Percentiles rank a stretch among this genome's conserved stretches.
Evolutionary conservation across 2,797 vertebrate species (phyloP).

Genomic region (Hippopotamyrus pictus): DNA sequence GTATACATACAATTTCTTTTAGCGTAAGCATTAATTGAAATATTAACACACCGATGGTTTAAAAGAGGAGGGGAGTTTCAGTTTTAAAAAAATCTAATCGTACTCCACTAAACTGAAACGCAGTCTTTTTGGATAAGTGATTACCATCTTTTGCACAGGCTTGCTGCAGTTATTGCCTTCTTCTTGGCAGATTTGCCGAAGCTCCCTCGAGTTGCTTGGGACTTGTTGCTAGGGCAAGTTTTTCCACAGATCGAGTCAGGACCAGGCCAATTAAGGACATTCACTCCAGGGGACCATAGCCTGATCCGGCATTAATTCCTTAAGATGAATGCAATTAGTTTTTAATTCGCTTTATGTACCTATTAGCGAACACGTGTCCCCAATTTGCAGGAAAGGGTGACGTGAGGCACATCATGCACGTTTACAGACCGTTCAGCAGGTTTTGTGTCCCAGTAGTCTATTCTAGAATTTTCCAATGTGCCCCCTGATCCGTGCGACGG

Average conservation of each 20-base stretch:
- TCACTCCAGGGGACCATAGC: background rate
- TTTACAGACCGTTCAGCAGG: background rate
- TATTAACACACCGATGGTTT: background rate
- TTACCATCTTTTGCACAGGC: background rate
- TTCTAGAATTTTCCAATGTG: background rate
- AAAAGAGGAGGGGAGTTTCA: background rate
- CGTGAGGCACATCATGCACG: conserved; percentile 34
- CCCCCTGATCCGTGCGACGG: background rate
- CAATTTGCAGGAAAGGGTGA: conserved; percentile 35
- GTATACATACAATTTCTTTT: background rate
- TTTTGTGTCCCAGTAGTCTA: background rate
- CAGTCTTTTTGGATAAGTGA: background rate
- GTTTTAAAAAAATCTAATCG: background rate
- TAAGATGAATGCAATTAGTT: background rate
- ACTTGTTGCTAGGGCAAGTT: background rate
- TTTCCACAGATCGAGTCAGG: conserved; percentile 1
- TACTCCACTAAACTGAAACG: background rate
- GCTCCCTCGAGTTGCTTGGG: background rate
- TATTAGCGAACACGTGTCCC: conserved; percentile 40
- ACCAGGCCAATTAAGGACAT: conserved; percentile 2
- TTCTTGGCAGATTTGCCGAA: background rate
- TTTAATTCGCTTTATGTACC: conserved; percentile 15
- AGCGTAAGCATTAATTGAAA: background rate
- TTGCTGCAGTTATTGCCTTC: background rate
- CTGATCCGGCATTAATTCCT: background rate